These are phyloP conservation scores for Patella depressa DNA, from an alignment of 2,888 invertebrate species.

Conservation along the genomic window DNA sequence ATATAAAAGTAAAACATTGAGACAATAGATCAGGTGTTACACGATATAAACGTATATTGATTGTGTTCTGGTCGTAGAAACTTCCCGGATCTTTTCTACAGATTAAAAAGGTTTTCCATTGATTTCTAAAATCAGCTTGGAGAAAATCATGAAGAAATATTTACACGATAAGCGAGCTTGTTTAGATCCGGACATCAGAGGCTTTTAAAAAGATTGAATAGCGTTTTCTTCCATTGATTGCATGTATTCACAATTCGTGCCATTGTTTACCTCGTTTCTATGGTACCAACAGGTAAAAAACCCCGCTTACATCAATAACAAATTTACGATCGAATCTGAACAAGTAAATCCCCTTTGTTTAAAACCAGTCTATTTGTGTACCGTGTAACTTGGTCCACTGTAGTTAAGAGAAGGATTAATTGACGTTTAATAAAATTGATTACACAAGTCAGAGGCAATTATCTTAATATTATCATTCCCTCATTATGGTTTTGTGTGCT, in stretches of 20 bases:
- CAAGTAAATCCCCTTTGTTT: slow-evolving; percentile 2
- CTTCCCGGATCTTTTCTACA: background rate
- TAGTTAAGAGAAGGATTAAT: background rate
- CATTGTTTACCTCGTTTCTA: background rate
- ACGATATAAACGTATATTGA: background rate
- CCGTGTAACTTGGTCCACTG: background rate
- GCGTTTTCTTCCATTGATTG: background rate
- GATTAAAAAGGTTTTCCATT: background rate
- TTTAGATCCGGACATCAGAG: background rate
- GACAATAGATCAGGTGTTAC: background rate
- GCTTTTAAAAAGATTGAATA: no score
- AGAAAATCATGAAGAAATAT: background rate
- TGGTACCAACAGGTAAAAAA: slow-evolving; percentile 4
- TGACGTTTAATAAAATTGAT: background rate
- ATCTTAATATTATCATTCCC: no score
- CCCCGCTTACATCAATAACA: slow-evolving; percentile 6
- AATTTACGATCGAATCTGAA: background rate
- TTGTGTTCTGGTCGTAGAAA: background rate
- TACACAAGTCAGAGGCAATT: background rate
- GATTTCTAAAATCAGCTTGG: background rate
- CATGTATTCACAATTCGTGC: background rate
- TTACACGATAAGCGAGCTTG: background rate
- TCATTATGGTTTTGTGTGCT: no score
- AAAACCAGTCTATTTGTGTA: background rate
- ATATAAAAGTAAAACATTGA: background rate